These are phyloP conservation scores for Ctenomys sociabilis DNA, from an alignment of 2,113 vertebrate genomes.

Conservation along the genomic window DNA sequence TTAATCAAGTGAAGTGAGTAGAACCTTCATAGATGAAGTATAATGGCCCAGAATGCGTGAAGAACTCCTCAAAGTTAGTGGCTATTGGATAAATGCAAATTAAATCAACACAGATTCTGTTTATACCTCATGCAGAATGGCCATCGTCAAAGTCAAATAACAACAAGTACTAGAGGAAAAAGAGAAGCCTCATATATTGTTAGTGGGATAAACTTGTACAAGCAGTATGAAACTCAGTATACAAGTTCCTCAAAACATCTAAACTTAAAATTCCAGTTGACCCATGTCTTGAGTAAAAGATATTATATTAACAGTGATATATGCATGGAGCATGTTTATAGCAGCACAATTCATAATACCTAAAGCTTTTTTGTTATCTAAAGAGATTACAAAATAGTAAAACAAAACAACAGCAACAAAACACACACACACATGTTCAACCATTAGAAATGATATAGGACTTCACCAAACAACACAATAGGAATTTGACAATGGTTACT, in stretches of 20 bases:
- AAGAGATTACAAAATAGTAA: no score
- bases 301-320: neutral
- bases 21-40: neutral
- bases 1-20: neutral
- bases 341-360: neutral
- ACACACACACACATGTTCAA: no score
- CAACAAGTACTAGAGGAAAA: neutral
- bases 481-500: no score
- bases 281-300: neutral
- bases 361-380: no score
- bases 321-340: neutral
- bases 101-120: neutral
- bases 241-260: neutral
- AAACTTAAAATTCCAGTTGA: neutral
- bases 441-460: no score
- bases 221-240: neutral
- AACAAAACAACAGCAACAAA: no score
- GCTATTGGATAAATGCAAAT: neutral
- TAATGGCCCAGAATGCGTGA: neutral
- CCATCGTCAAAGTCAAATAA: neutral
- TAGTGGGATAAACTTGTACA: neutral
- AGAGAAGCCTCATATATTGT: neutral
- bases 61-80: neutral
- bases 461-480: no score
- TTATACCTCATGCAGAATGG: neutral